Evolutionary conservation across 2,888 invertebrate species (phyloP).

Genomic region (Amblyjoppa fuscipennis): DNA sequence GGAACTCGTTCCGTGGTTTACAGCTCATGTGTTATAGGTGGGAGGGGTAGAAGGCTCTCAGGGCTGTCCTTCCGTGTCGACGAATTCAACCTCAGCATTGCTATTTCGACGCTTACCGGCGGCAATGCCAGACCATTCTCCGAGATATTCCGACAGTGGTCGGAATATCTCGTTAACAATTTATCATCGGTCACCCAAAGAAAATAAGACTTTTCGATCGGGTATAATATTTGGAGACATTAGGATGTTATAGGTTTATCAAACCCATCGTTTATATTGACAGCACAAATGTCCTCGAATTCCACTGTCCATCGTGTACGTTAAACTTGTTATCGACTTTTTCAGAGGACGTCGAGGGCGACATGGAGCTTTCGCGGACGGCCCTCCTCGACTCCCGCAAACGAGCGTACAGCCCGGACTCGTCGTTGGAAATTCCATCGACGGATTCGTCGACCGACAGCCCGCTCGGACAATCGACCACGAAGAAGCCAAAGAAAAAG

Average conservation of each 20-base stretch:
- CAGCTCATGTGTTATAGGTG: conserved; percentile 22
- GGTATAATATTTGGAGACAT: not conserved
- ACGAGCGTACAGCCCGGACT: conserved; percentile 66
- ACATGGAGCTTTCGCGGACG: conserved; percentile 58
- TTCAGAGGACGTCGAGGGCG: conserved; percentile 71
- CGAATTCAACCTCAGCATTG: conserved; percentile 25
- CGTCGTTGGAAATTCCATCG: conserved; percentile 42
- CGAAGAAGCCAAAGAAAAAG: conserved; percentile 76
- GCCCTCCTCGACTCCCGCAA: conserved; percentile 69
- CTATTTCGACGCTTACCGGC: conserved; percentile 39
- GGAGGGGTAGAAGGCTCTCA: conserved; percentile 16
- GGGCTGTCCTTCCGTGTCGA: conserved; percentile 9
- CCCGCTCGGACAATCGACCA: conserved; percentile 39
- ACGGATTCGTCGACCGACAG: conserved; percentile 40
- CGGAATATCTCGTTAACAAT: conserved; percentile 49
- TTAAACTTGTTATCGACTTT: conserved; percentile 3
- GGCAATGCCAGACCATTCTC: conserved; percentile 20
- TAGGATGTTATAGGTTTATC: no score
- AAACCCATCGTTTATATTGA: no score
- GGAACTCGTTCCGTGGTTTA: conserved; percentile 51
- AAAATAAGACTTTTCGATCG: not conserved
- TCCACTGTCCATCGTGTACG: not conserved
- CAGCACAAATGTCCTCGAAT: not conserved
- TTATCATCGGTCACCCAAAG: conserved; percentile 36
- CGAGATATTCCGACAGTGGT: not conserved